These are phyloP conservation scores for Mesodorylaimus sp. DNA, from an alignment of 2,888 invertebrate species.

Conservation along the genomic window DNA sequence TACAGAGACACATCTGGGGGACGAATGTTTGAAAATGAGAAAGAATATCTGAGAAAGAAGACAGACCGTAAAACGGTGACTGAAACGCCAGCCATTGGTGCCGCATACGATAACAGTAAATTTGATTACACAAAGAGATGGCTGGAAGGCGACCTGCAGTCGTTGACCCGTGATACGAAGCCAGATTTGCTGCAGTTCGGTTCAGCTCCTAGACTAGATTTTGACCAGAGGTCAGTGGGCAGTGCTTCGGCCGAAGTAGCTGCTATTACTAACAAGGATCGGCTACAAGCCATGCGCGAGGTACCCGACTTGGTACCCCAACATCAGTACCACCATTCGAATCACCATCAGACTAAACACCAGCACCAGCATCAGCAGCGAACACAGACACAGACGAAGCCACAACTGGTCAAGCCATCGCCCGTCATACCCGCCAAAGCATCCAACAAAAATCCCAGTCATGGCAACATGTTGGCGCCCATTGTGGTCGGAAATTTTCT, in stretches of 20 bases:
- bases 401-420: too few relatives aligned
- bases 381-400: too few relatives aligned
- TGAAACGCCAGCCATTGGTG: too few relatives aligned
- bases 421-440: too few relatives aligned
- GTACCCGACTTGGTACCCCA: slow-evolving; percentile 5
- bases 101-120: background rate
- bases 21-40: too few relatives aligned
- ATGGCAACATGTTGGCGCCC: too few relatives aligned
- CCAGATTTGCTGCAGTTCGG: slow-evolving; percentile 6
- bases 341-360: background rate
- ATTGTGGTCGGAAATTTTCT: too few relatives aligned
- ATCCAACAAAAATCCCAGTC: too few relatives aligned
- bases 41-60: too few relatives aligned
- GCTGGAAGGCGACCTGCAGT: slow-evolving; percentile 9
- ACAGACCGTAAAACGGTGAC: too few relatives aligned
- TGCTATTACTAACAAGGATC: slow-evolving; percentile 2
- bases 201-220: background rate
- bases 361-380: background rate
- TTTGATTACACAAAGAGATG: slow-evolving; percentile 8
- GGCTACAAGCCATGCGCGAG: background rate
- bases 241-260: slow-evolving; percentile 11
- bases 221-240: slow-evolving; percentile 9
- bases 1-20: too few relatives aligned
- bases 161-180: background rate
- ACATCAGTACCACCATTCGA: background rate